Evolutionary conservation across 2,113 vertebrate genomes (phyloP), one percentile per base, ranked within the genome.

Genomic region (Struthio camelus): DNA sequence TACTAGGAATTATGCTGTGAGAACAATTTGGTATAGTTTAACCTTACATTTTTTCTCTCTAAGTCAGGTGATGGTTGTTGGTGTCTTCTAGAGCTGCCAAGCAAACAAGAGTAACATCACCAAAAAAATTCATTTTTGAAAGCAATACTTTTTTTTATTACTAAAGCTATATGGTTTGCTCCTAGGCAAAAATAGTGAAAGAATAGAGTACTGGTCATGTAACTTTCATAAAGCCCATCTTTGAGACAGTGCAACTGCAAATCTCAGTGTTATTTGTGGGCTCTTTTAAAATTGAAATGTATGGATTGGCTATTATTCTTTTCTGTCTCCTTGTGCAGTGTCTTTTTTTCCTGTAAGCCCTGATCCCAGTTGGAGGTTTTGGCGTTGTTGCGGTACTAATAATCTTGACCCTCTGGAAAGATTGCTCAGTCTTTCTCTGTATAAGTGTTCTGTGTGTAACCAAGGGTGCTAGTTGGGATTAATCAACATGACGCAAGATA

Each of bases 181-280:
- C 59, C 90, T 93, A 90, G 64, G 83, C 92, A 93, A 90, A 93
- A 96, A 42, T 58, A 90, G 76, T 69, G 56, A 80, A 90, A 84
- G 40, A 71, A 78, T 36, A 67, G 85, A 86, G 81, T 67, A 42
- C 67, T 80, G 88, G 80, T 93, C 59, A 38, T 84, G 82, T 86
- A 88, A 79, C 92, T 93, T 72, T 93, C 56, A 18, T 81, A 77
- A 69, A 90, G 38, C 65, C 69, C 3, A 4, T 95, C 92, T 86
- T 40, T 88, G 90, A 82, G 54, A 94, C 85, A 90, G 27, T 64
- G 38, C 22, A 15, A 25, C 64, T 90, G 54, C 80, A 88, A 80
- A 78, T 73, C 64, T 90, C 54, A 23, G 62, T 91, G 11, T 94
- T 91, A 89, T 89, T 91, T 89, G 50, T 87, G 54, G 64, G 40